phyloP scores from a whole-genome alignment of 2,797 vertebrate genomes.

The Gorsachius magnificus region DNA sequence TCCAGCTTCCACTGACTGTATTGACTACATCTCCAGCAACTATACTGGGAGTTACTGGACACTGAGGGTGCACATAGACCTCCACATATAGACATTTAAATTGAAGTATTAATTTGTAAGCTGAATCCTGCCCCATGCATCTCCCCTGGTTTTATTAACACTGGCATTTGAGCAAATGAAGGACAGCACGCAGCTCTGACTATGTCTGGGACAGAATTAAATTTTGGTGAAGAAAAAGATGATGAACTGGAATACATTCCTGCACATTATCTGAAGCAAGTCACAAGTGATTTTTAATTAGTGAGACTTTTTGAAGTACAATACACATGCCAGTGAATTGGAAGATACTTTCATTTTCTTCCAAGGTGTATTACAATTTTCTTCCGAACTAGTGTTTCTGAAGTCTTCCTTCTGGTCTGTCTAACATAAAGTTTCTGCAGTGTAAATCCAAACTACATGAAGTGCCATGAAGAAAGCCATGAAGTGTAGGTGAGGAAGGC shows the following conservation, averaged over 20 bases:
- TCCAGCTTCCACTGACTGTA: background rate
- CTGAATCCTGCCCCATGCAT: background rate
- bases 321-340: background rate
- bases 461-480: background rate
- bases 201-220: background rate
- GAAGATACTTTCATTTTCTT: background rate
- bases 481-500: background rate
- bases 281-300: background rate
- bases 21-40: background rate
- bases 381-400: background rate
- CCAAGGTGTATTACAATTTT: background rate
- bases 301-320: background rate
- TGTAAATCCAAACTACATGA: background rate
- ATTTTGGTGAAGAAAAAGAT: background rate
- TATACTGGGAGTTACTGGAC: background rate
- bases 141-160: background rate
- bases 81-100: background rate
- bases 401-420: background rate
- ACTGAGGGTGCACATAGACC: rapidly evolving
- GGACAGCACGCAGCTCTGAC: background rate
- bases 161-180: background rate
- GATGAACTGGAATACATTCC: background rate
- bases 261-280: background rate
- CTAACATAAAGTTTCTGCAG: background rate
- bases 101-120: background rate